Evolutionary conservation across 2,888 invertebrate species (phyloP), one percentile per base, ranked within the genome.

Genomic region (Diplolepis rosae): DNA sequence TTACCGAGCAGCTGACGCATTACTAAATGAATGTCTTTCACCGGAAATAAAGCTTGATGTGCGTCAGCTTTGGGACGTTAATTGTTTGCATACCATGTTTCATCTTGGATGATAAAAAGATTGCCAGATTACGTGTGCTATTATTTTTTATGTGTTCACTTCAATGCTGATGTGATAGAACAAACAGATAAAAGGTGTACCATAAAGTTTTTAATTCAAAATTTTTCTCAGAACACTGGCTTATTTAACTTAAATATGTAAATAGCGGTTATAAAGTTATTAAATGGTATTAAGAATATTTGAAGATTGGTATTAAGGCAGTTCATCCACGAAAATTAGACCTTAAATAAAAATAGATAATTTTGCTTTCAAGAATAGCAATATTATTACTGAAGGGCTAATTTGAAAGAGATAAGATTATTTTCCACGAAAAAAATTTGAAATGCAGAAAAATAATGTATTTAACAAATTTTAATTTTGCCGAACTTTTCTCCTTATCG

Each of bases 131-230:
- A 56, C 56, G 32, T 35, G 56, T 13, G 56, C 56, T 56, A 56
- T 61, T 61, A 61, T 61, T 61, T 61, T 61, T 61, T 61, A 61
- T 61, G 61, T 35, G 61, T 24, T 39, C 39, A 22, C 32, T 61
- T 61, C 61, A 13, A n/a, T n/a, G 39, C 61, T 61, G 61, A 61
- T 61, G 61, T 61, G 61, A 24, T 24, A 61, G 61, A 61, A 61
- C 61, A 61, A 61, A 61, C 61, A 61, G 61, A 61, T 61, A 61
- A 61, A 61, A 61, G 24, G 61, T 35, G 24, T 22, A 35, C 61
- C 61, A 39, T 61, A 61, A 61, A 61, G 61, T 61, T 39, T 24
- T 39, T 35, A 39, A n/a, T 39, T 61, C 39, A 22, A 61, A 61
- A 27, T 61, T 35, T n/a, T 61, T 61, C 61, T 24, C 13, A 24